Base-by-base conservation (phyloP, 2,888 invertebrate species). In the Eupithecia centaureata region DNA sequence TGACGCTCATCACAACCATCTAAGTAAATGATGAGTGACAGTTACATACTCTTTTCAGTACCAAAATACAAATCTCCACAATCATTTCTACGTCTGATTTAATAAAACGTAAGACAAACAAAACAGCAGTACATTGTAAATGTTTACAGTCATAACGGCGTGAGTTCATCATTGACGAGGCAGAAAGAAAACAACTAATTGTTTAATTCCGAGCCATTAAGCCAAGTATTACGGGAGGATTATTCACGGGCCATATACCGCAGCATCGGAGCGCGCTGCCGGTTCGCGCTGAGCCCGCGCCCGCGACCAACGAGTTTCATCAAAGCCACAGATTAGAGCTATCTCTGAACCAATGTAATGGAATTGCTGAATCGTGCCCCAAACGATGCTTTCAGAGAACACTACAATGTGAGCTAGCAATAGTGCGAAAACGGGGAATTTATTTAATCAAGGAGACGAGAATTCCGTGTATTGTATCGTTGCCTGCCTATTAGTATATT, bases 201-300 rank as follows among this genome's bases (percentile, higher is more conserved):
- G 90, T 91, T 92, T 89, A 91, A 91, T 91, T 92, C 92, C 92
- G 85, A 88, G 80, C 90, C 91, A 93, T 92, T 92, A 90, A 88
- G 82, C 88, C 82, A 86, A 88, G 90, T 92, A 92, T 91, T 92
- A 91, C 86, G 88, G 87, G 83, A 79, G 88, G 89, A 91, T 92
- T 93, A 92, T 88, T 92, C 87, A 92, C 91, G 91, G 88, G 78
- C 88, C 90, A 93, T 92, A 90, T 90, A 91, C 82, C 87, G 85
- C 87, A 86, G 87, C 87, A 88, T 83, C 86, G 83, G 83, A 83
- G 86, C 84, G 82, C 85, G 81, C 77, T 75, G 77, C 79, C 82
- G 78, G 66, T 75, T 74, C 80, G 74, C 80, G 76, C 79, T 76
- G 73, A 71, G 73, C 67, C 67, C 73, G 67, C 72, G 70, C 70